Conservation (phyloP, 2,888 invertebrate species). For the Sepioteuthis lessoniana region DNA sequence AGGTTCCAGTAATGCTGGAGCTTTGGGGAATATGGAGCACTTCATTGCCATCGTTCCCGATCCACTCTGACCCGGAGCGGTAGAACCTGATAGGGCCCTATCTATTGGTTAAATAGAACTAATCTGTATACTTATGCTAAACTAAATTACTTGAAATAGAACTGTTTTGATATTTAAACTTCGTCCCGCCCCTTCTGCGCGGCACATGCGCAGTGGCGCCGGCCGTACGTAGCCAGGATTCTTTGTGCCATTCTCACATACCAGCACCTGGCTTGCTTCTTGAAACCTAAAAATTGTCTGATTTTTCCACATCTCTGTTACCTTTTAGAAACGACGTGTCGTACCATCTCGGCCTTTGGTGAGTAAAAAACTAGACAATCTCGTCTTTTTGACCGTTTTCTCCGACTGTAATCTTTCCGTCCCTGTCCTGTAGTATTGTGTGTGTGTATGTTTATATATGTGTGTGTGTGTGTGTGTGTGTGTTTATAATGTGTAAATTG, state of each 20-base stretch:
- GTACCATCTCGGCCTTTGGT: conserved; percentile 43
- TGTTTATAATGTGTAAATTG: conserved; percentile 8
- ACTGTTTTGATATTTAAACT: too few species aligned
- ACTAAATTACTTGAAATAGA: too few species aligned
- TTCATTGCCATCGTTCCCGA: too few species aligned
- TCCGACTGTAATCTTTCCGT: background rate
- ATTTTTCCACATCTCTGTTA: conserved; percentile 41
- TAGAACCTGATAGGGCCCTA: too few species aligned
- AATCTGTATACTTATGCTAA: too few species aligned
- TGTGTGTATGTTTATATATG: too few species aligned
- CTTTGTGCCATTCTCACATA: conserved; percentile 98
- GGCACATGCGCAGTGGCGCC: conserved; percentile 45
- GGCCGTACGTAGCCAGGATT: conserved; percentile 91
- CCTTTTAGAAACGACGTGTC: too few species aligned
- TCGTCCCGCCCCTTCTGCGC: conserved; percentile 36
- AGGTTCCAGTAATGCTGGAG: too few species aligned
- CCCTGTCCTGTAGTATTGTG: background rate
- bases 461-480: background rate
- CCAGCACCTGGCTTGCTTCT: conserved; percentile 80
- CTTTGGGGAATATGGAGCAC: too few species aligned
- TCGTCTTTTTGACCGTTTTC: conserved; percentile 34
- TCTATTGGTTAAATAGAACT: too few species aligned
- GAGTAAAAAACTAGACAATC: background rate
- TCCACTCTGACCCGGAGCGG: too few species aligned
- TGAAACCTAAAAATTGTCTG: conserved; percentile 37